A percentile compares a stretch with the other conserved stretches of the same genome.
Evolutionary conservation across 2,113 vertebrate species (phyloP).

Genomic region (Syrmaticus mikado): DNA sequence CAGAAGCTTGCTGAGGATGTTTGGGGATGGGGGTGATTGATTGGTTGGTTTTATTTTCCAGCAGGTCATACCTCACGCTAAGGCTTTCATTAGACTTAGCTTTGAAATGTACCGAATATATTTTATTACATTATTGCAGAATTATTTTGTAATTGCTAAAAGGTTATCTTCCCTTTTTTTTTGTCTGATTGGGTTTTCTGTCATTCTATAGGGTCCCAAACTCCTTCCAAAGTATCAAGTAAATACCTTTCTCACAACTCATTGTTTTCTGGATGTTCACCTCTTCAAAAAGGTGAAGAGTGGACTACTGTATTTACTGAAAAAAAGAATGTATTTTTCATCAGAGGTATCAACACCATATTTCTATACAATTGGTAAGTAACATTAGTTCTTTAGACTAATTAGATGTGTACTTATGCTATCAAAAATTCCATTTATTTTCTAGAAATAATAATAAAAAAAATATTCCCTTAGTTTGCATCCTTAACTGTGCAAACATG

Average conservation of each 20-base stretch:
- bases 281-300: slow-evolving; percentile 83
- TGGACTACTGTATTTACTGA: slow-evolving; percentile 86
- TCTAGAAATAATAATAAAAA: neutral
- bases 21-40: neutral
- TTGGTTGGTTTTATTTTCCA: neutral
- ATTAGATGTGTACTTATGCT: neutral
- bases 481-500: neutral
- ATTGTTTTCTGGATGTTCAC: slow-evolving; percentile 76
- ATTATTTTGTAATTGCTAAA: neutral
- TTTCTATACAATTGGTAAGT: slow-evolving; percentile 88
- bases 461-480: neutral
- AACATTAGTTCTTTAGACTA: neutral
- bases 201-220: slow-evolving; percentile 76
- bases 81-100: neutral
- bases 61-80: neutral
- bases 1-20: neutral
- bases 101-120: neutral
- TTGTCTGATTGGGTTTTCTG: neutral
- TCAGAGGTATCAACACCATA: slow-evolving; percentile 86
- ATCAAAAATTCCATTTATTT: neutral
- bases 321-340: slow-evolving; percentile 85
- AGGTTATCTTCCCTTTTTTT: neutral
- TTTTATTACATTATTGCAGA: neutral
- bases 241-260: slow-evolving; percentile 79
- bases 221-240: slow-evolving; percentile 82